Conservation (phyloP, 2,797 vertebrate species). For the Furcifer pardalis region DNA sequence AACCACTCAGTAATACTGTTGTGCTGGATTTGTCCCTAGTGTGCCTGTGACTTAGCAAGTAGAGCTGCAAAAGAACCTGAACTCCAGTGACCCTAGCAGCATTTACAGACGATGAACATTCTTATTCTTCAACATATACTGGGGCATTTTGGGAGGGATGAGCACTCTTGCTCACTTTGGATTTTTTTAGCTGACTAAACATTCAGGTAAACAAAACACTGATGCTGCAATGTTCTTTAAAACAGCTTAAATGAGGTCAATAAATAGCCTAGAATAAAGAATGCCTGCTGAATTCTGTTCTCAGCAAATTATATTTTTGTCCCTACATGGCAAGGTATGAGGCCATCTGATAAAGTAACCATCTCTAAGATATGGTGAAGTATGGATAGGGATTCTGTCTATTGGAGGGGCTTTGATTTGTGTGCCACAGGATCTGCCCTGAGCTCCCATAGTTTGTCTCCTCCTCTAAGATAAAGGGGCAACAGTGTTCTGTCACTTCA, state of each 20-base stretch:
- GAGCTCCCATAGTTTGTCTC: no score
- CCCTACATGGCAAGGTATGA: neutral
- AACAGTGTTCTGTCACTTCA: no score
- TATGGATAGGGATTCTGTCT: no score
- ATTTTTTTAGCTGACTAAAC: no score
- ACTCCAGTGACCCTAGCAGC: neutral
- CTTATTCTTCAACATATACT: neutral
- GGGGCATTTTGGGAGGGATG: neutral
- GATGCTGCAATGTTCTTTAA: neutral
- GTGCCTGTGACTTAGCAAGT: constrained; percentile 10
- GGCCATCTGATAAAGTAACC: no score
- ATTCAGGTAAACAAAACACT: neutral
- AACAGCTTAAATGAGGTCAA: neutral
- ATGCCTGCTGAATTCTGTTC: neutral
- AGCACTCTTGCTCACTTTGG: neutral
- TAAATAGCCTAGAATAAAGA: neutral
- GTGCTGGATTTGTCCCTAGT: fast-evolving
- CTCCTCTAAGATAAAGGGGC: no score
- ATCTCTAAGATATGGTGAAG: no score
- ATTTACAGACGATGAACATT: neutral
- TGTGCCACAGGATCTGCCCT: no score
- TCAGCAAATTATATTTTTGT: neutral
- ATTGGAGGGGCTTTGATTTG: no score
- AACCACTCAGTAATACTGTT: neutral
- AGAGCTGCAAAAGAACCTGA: neutral